phyloP scores from a whole-genome alignment of 1,140 invertebrate species.

The Drosophila melanogaster region DNA sequence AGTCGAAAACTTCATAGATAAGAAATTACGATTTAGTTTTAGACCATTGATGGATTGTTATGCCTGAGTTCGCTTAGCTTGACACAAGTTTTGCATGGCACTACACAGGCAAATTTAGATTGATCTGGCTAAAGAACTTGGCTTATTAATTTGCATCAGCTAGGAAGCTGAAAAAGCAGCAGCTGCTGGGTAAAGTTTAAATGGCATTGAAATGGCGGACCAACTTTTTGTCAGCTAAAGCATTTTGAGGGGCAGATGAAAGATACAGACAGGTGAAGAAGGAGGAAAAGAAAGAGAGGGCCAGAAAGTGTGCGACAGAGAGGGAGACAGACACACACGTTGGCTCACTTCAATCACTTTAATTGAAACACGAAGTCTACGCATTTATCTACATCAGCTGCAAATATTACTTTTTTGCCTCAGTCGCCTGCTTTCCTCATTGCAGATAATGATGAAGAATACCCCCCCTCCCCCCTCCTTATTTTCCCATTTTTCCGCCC shows the following conservation, averaged over 20 bases:
- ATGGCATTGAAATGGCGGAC: constrained; percentile 47
- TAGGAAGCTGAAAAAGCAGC: constrained; percentile 14
- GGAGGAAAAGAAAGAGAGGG: background rate
- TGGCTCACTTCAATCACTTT: constrained; percentile 76
- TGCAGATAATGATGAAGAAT: constrained; percentile 51
- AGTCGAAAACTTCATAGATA: constrained; percentile 33
- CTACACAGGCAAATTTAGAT: constrained; percentile 70
- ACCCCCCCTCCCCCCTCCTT: background rate
- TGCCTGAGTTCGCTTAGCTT: constrained; percentile 46
- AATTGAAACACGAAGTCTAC: constrained; percentile 83
- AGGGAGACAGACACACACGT: constrained; percentile 29
- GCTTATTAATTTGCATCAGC: constrained; percentile 75
- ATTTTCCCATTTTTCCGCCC: background rate
- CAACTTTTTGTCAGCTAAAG: constrained; percentile 70
- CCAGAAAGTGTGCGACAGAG: background rate
- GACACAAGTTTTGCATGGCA: constrained; percentile 48
- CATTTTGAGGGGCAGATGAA: constrained; percentile 53
- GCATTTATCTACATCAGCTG: constrained; percentile 82
- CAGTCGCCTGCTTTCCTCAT: constrained; percentile 1
- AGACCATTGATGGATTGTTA: constrained; percentile 58
- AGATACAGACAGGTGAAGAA: constrained; percentile 13
- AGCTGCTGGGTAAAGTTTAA: constrained; percentile 64
- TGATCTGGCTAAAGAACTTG: constrained; percentile 66
- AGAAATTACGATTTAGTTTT: constrained; percentile 36
- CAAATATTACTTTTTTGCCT: constrained; percentile 72